phyloP scores from a whole-genome alignment of 1,140 invertebrate species.

The Hyposmocoma kahamanoa region DNA sequence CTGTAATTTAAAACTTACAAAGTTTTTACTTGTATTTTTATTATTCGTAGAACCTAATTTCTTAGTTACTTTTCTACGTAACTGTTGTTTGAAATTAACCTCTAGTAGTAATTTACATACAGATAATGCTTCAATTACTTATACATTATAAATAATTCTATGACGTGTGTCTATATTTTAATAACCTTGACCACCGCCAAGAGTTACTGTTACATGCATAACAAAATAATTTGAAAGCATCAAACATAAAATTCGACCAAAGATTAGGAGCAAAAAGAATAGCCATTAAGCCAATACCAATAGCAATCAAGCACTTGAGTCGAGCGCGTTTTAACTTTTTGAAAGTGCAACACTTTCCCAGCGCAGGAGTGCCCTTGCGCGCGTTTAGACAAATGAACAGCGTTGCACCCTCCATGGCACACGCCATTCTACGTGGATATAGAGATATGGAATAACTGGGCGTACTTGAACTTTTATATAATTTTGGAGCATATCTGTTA shows the following conservation, averaged over 20 bases:
- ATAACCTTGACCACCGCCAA: no score
- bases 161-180: no score
- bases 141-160: no score
- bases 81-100: no score
- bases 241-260: constrained; percentile 13
- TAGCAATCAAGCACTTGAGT: constrained; percentile 21
- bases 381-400: constrained; percentile 71
- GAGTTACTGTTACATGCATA: no score
- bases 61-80: no score
- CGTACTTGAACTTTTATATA: no score
- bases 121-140: no score
- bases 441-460: no score
- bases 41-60: constrained; percentile 16
- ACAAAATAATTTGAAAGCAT: no score
- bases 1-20: constrained; percentile 51
- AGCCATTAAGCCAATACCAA: constrained; percentile 37
- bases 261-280: constrained; percentile 35
- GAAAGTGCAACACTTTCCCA: constrained; percentile 72
- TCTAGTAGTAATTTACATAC: no score
- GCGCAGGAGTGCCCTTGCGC: constrained; percentile 47
- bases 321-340: constrained; percentile 58
- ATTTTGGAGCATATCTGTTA: no score
- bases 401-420: constrained; percentile 58
- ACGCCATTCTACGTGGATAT: constrained; percentile 41
- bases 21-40: constrained; percentile 40